Base-by-base conservation (phyloP, 2,113 vertebrate species). In the Gadus chalcogrammus region DNA sequence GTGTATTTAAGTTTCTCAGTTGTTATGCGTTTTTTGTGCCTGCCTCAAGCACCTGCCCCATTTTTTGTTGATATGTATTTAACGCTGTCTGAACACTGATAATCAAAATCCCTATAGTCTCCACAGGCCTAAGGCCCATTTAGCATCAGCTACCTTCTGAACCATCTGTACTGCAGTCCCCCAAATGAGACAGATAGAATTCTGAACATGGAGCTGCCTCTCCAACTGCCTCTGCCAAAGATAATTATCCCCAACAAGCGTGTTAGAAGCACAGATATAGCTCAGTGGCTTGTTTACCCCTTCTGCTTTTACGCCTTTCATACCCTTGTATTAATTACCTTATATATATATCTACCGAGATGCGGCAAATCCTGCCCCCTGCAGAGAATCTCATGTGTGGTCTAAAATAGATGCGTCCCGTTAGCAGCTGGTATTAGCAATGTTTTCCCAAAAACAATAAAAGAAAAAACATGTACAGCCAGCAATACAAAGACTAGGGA, bases 331-430 rank as follows among this genome's bases (percentile, higher is more conserved):
- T 5, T 22, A 77, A 80, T 72, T 38, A 28, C n/a, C 52, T 16
- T n/a, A n/a, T 64, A 15, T 5, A 15, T 12, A 62, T 11, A 74
- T 28, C 18, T 53, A 15, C 61, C 35, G 20, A 4, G 76, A 48
- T 56, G 55, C 48, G 71, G 31, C 69, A 60, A 62, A 20, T 17
- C 70, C 11, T 17, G 38, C 64, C 20, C 31, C 73, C 69, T 72
- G 67, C 69, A 67, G 35, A 42, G 71, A 75, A 55, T 35, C 61
- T 38, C n/a, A 67, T 56, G 1, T 65, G 4, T 9, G n/a, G 52
- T 79, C 70, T 64, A 78, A 66, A 81, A 75, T 67, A 68, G 42
- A 69, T 53, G 13, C 35, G 15, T 48, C 42, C 42, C 42, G 42
- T 48, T 48, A 48, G 42, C 42, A 48, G 8, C 42, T 13, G 12